Conservation (phyloP, 1,140 invertebrate species). For the Nylanderia fulva region DNA sequence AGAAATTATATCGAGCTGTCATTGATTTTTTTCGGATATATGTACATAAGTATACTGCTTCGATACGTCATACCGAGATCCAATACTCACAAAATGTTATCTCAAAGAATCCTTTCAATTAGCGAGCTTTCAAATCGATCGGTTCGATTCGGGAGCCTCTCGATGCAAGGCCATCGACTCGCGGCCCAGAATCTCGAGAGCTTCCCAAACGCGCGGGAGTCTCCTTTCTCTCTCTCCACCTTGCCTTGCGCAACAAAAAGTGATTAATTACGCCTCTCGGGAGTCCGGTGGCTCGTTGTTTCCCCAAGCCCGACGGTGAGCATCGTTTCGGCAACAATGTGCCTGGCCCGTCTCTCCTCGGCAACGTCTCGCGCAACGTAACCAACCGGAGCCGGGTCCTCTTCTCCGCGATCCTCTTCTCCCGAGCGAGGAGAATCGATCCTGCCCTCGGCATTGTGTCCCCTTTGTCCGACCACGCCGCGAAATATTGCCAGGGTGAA, state of each 20-base stretch:
- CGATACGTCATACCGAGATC: not conserved
- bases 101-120: not conserved
- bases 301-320: slow-evolving; percentile 75
- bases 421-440: slow-evolving; percentile 83
- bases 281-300: slow-evolving; percentile 79
- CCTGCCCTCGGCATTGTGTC: slow-evolving; percentile 82
- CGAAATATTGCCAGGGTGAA: slow-evolving; percentile 80
- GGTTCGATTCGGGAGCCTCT: slow-evolving; percentile 19
- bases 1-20: not conserved
- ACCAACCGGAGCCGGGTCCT: slow-evolving; percentile 64
- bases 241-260: slow-evolving; percentile 75
- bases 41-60: not conserved
- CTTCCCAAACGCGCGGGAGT: slow-evolving; percentile 15
- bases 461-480: slow-evolving; percentile 80
- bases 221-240: slow-evolving; percentile 29
- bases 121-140: slow-evolving; percentile 26
- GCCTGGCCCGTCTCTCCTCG: slow-evolving; percentile 56
- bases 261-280: slow-evolving; percentile 83
- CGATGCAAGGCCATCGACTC: slow-evolving; percentile 31
- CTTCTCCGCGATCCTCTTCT: slow-evolving; percentile 74
- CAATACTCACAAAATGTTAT: not conserved
- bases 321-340: slow-evolving; percentile 79
- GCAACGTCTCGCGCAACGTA: slow-evolving; percentile 60
- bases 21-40: not conserved
- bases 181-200: slow-evolving; percentile 12